Conservation (phyloP, 2,888 invertebrate genomes). For the Chydorus sphaericus region DNA sequence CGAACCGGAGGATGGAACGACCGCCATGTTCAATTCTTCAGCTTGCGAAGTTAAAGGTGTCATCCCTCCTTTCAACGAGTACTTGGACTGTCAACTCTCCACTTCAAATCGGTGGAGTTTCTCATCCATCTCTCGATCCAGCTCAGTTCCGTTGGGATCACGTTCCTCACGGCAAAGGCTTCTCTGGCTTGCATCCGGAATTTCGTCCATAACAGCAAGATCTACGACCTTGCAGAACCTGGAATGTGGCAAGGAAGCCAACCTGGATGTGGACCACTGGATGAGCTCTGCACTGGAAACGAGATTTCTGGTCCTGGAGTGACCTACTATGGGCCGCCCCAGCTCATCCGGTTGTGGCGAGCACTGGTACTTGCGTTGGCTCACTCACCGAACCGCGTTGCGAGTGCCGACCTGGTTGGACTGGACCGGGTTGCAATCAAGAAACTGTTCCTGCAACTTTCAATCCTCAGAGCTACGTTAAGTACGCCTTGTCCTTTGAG, state of each 20-base stretch:
- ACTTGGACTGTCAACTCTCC: slow-evolving; percentile 90
- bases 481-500: slow-evolving; percentile 86
- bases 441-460: slow-evolving; percentile 83
- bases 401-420: slow-evolving; percentile 90
- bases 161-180: slow-evolving; percentile 75
- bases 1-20: slow-evolving; percentile 77
- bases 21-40: slow-evolving; percentile 73
- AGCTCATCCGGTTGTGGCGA: slow-evolving; percentile 51
- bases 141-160: slow-evolving; percentile 80
- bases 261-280: slow-evolving; percentile 84
- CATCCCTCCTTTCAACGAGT: slow-evolving; percentile 89
- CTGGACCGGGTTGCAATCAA: slow-evolving; percentile 72
- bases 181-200: slow-evolving; percentile 94
- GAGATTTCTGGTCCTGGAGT: slow-evolving; percentile 41
- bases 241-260: slow-evolving; percentile 66
- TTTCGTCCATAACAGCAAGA: slow-evolving; percentile 81
- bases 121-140: slow-evolving; percentile 77
- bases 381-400: slow-evolving; percentile 70
- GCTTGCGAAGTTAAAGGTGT: slow-evolving; percentile 78
- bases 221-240: slow-evolving; percentile 89
- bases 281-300: slow-evolving; percentile 70
- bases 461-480: slow-evolving; percentile 87
- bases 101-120: slow-evolving; percentile 84
- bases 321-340: slow-evolving; percentile 4
- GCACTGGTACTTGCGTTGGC: slow-evolving; percentile 86